Evolutionary conservation across 1,140 invertebrate species (phyloP), one percentile per base, ranked within the genome.

Genomic region (Tetramorium simillimum): DNA sequence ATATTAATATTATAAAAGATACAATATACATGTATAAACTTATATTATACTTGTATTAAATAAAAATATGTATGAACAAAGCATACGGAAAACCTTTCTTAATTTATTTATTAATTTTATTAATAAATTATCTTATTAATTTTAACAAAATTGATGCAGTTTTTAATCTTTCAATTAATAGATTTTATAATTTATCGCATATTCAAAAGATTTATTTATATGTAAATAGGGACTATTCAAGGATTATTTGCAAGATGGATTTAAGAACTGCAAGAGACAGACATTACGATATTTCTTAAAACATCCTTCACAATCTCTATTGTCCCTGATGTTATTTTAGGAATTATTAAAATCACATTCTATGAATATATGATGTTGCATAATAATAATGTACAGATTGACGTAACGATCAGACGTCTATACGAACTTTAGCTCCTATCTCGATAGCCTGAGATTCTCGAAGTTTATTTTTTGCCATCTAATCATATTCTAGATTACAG

Each of bases 391-490:
- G 33, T 46, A 53, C 5, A 53, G 51, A 46, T 49, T 70, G 46
- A 53, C 14, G 37, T 73, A 18, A 37, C 33, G 10, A 24, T n/a
- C 18, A 53, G 28, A 80, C 2, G 18, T 63, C 10, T 33, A 16
- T n/a, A 21, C 12, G 10, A 65, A 78, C 9, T 21, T 80, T 14
- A 65, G 24, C 14, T 70, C 3, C 9, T 40, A 21, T 80, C 14
- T 40, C 10, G 49, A 80, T 21, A 7, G 7, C 12, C 0, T 37
- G 56, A 7, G 14, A 43, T 81, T 28, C n/a, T 67, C 40, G 7
- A 49, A 28, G 43, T 80, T 33, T 21, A 21, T 56, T 81, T 80
- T 81, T 69, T 40, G 16, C 16, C 4, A 16, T 33, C 24, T 77
- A 62, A 67, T 65, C 28, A 21, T 7, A 4, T 33, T 63, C 33